Base-by-base conservation (phyloP, 1,140 invertebrate species). In the Orchesella cincta region DNA sequence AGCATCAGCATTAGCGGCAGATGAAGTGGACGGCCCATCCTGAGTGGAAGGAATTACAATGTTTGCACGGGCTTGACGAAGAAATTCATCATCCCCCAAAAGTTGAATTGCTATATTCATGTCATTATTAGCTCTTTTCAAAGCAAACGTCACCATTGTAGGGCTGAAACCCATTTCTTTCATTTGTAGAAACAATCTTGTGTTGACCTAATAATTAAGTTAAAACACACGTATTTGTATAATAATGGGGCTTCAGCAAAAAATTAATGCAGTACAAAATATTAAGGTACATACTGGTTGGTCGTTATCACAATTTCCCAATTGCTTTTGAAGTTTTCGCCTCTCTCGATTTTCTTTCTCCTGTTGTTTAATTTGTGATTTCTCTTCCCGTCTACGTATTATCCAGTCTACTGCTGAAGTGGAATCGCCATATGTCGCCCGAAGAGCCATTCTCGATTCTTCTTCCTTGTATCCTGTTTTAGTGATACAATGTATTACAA, bases 141-240 rank as follows among this genome's bases (percentile, higher is more conserved):
- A 84, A 0, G 92, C 92, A 14, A 85, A 79, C 0, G 86, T 82
- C 1, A 90, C 88, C 16, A 88, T 83, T 5, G 86, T 84, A 1
- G 86, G 86, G 14, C 86, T 81, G 85, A 87, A 93, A 0, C 92
- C 92, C 92, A 93, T 93, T 36, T 87, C 87, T 33, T 88, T 85
- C 29, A 92, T 79, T 67, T 87, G 88, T 79, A 89, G 87, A 34
- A 90, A 86, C 71, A 86, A 86, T 26, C 86, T 83, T 18, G 87
- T 85, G 81, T 89, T 87, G 1, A 90, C 86, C 79, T 88, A 88
- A 76, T 87, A 57, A 62, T 73, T 57, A 74, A 67, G 28, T 54
- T 26, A 23, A 62, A 62, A 62, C 39, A 46, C 39, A 62, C 8
- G n/a, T n/a, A n/a, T n/a, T n/a, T n/a, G n/a, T n/a, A n/a, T n/a